These are phyloP conservation scores for Erynnis tages DNA, from an alignment of 2,888 invertebrate genomes.

Conservation along the genomic window DNA sequence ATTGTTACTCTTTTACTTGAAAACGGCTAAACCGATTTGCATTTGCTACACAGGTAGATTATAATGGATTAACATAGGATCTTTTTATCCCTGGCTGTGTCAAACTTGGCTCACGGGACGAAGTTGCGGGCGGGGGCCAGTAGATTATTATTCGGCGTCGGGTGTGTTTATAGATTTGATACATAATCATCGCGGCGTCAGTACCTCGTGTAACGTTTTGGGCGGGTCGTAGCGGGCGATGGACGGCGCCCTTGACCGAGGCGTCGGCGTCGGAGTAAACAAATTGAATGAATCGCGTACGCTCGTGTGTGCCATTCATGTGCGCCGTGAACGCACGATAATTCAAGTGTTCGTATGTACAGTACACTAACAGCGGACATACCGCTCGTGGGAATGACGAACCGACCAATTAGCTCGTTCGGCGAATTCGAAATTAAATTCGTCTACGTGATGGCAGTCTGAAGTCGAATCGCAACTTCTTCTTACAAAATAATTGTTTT, in stretches of 20 bases:
- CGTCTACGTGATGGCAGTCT: no score
- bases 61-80: no score
- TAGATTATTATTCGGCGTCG: no score
- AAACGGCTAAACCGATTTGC: no score
- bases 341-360: constrained; percentile 64
- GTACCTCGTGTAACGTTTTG: constrained; percentile 16
- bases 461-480: no score
- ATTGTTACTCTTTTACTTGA: no score
- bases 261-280: constrained; percentile 66
- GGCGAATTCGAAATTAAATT: no score
- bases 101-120: no score
- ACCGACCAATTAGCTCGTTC: background rate
- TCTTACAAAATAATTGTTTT: no score
- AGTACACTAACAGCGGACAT: constrained; percentile 60
- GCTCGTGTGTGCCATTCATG: constrained; percentile 74
- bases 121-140: no score
- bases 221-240: constrained; percentile 59
- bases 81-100: no score
- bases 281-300: constrained; percentile 79
- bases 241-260: constrained; percentile 71
- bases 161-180: constrained; percentile 12
- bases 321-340: constrained; percentile 71
- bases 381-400: constrained; percentile 35
- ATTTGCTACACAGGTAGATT: no score
- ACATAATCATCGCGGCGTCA: constrained; percentile 41